phyloP scores from a whole-genome alignment of 2,113 vertebrate genomes.

The Paraplagusia blochii region DNA sequence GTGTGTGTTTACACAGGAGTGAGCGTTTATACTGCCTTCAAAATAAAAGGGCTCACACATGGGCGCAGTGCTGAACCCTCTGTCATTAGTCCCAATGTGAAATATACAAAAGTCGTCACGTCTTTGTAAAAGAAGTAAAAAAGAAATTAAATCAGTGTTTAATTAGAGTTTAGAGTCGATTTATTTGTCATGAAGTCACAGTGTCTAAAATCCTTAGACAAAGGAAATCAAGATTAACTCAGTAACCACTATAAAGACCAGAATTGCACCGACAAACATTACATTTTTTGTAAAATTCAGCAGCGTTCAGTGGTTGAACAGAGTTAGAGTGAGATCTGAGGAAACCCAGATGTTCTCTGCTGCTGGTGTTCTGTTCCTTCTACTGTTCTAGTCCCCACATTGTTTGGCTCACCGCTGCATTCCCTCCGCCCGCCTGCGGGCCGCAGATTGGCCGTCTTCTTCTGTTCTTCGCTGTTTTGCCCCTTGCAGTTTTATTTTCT shows the following conservation, averaged over 20 bases:
- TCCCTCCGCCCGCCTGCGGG: slow-evolving; percentile 9
- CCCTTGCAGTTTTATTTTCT: slow-evolving; percentile 6
- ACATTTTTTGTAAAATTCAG: neutral
- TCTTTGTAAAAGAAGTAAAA: slow-evolving; percentile 1
- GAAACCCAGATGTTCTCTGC: slow-evolving; percentile 39
- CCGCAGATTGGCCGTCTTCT: neutral
- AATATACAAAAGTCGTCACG: slow-evolving; percentile 36
- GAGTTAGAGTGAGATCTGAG: slow-evolving; percentile 13
- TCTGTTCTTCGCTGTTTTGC: neutral
- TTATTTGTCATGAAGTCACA: too few relatives aligned
- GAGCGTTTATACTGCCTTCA: slow-evolving; percentile 33
- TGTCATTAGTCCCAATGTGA: slow-evolving; percentile 40
- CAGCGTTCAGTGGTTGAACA: slow-evolving; percentile 19
- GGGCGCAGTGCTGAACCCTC: slow-evolving; percentile 2
- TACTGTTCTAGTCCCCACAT: slow-evolving; percentile 23
- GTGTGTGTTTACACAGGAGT: slow-evolving; percentile 56
- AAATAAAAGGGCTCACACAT: slow-evolving; percentile 53
- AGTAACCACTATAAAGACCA: too few relatives aligned
- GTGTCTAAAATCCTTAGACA: too few relatives aligned
- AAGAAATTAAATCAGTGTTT: too few relatives aligned
- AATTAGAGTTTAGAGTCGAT: too few relatives aligned
- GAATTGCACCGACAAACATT: neutral
- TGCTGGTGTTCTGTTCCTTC: slow-evolving; percentile 15
- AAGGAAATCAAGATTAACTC: too few relatives aligned
- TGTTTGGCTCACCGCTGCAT: slow-evolving; percentile 16